Conservation (phyloP, 2,888 invertebrate genomes). For the Quadroppia sp. region DNA sequence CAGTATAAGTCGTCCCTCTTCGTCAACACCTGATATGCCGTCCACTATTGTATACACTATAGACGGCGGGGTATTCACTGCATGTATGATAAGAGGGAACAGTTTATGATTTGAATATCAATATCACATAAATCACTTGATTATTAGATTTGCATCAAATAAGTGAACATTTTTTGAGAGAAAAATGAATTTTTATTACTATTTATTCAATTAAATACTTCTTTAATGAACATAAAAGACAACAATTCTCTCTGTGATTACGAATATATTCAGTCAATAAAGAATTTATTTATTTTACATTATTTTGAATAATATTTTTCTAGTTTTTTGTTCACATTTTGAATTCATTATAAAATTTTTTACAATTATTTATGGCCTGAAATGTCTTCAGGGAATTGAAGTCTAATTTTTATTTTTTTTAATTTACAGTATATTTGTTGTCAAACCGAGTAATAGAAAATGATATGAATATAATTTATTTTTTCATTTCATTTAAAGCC, state of each 20-base stretch:
- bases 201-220: neutral
- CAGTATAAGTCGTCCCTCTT: slow-evolving; percentile 69
- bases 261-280: too few species aligned
- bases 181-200: too few species aligned
- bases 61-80: slow-evolving; percentile 48
- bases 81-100: neutral
- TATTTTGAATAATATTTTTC: slow-evolving; percentile 2
- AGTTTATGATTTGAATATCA: neutral
- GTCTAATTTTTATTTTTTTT: neutral
- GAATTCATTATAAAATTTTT: neutral
- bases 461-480: neutral
- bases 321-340: neutral
- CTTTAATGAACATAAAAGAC: neutral
- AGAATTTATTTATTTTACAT: slow-evolving; percentile 15
- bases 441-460: neutral
- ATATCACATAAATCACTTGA: neutral
- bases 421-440: neutral
- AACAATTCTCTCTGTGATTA: neutral
- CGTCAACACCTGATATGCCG: slow-evolving; percentile 45
- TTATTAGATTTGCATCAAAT: neutral
- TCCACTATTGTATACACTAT: slow-evolving; percentile 47
- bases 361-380: too few species aligned
- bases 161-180: too few species aligned
- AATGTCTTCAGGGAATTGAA: neutral
- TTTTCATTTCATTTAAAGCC: neutral